Evolutionary conservation across 2,888 invertebrate genomes (phyloP).

Genomic region (Tenthredo amoena): DNA sequence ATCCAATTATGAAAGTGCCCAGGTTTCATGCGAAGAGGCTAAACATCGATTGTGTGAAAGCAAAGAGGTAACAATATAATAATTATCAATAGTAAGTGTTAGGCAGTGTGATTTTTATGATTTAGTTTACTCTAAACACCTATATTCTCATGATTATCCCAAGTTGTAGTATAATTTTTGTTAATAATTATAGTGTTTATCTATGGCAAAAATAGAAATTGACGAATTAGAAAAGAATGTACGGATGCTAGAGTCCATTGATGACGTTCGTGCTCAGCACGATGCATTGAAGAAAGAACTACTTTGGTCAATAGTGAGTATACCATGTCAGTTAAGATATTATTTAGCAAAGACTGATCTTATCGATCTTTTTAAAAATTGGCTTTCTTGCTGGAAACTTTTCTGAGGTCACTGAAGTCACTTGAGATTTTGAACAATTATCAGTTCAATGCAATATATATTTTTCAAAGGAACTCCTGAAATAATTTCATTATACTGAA

Average conservation of each 20-base stretch:
- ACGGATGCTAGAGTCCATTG: conserved; percentile 80
- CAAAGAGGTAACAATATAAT: conserved; percentile 63
- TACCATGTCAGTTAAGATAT: conserved; percentile 8
- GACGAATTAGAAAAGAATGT: conserved; percentile 81
- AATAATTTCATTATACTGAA: neutral
- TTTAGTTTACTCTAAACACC: conserved; percentile 68
- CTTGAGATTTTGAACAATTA: neutral
- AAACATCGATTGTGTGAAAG: conserved; percentile 70
- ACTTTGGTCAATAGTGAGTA: conserved; percentile 77
- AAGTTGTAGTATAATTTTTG: neutral
- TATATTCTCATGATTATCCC: neutral
- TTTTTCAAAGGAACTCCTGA: neutral
- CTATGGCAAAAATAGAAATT: conserved; percentile 77
- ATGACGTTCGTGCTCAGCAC: conserved; percentile 79
- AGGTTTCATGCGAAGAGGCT: conserved; percentile 77
- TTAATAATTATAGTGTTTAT: conserved; percentile 61
- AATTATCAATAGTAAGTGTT: conserved; percentile 69
- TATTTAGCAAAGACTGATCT: neutral
- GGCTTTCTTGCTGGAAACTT: neutral
- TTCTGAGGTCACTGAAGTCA: neutral
- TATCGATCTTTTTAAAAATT: neutral
- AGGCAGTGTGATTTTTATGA: conserved; percentile 65
- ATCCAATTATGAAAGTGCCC: conserved; percentile 80
- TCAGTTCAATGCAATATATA: neutral
- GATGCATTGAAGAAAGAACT: conserved; percentile 81